phyloP scores from a whole-genome alignment of 2,888 invertebrate genomes.

The Spicauda simplicius region DNA sequence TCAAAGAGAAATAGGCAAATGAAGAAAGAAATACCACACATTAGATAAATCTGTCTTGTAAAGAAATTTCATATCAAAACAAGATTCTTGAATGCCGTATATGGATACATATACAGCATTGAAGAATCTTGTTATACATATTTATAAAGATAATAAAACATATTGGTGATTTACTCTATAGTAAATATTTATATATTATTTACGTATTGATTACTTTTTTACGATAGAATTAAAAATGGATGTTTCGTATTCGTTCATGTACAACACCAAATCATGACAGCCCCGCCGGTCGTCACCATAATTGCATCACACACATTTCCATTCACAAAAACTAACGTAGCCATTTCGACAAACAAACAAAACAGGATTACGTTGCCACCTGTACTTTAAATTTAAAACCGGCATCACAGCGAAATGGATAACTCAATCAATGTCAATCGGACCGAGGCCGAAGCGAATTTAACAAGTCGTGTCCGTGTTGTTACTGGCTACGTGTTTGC shows the following conservation, averaged over 20 bases:
- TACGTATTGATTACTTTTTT: no score
- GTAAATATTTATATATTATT: no score
- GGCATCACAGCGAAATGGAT: slow-evolving; percentile 55
- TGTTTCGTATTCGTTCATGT: neutral
- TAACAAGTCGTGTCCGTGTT: slow-evolving; percentile 67
- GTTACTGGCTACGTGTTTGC: slow-evolving; percentile 48
- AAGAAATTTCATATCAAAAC: no score
- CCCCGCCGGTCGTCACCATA: slow-evolving; percentile 13
- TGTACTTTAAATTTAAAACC: slow-evolving; percentile 47
- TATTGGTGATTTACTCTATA: no score
- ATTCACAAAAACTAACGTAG: slow-evolving; percentile 34
- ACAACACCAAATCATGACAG: slow-evolving; percentile 6
- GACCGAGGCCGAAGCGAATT: slow-evolving; percentile 63
- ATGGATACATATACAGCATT: no score
- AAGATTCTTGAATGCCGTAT: no score
- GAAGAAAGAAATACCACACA: no score
- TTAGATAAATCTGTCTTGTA: no score
- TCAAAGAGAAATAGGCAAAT: no score
- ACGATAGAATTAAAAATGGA: neutral
- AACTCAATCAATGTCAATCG: slow-evolving; percentile 81
- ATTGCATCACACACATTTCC: slow-evolving; percentile 32
- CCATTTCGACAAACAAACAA: slow-evolving; percentile 35
- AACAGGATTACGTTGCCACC: slow-evolving; percentile 39
- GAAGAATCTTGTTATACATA: no score
- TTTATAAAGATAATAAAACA: no score